Base-by-base conservation (phyloP, 2,797 vertebrate genomes). In the Tarsius wallacei region DNA sequence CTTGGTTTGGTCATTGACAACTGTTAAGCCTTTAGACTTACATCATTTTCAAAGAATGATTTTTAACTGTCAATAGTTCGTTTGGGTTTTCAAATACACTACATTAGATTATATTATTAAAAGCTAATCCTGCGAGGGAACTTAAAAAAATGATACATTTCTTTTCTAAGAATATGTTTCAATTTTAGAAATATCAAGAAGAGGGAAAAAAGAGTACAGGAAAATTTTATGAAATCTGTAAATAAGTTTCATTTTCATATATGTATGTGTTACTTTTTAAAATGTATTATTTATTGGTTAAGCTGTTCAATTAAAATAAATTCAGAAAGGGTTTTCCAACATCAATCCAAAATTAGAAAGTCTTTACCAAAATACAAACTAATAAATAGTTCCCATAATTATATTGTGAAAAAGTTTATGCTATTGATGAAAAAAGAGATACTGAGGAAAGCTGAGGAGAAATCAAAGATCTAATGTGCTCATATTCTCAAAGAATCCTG, bases 341-440 rank as follows among this genome's bases (percentile, higher is more conserved):
- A 61, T 70, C 94, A 98, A 95, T 66, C 96, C 66, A 96, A 96
- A 97, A 97, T 82, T 81, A 84, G 87, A 97, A 90, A 91, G 87
- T 95, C 68, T 97, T 96, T 97, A 95, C 17, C 47, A 91, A 88
- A 95, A 96, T 93, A 97, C 98, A 93, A 97, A 96, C 66, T 36
- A 97, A 90, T 71, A 97, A 81, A 61, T 93, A 11, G 77, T 87
- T 66, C 80, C 64, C 86, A 84, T 82, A 64, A 80, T 49, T 95
- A 53, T 15, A 94, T 97, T 97, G 94, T 74, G 76, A 95, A 97
- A 91, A 96, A 14, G 42, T 8, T 68, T 84, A 94, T 84, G 10
- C 59, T 49, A 59, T 0, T 71, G 57, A 88, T 74, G 61, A 88
- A 97, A 59, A 82, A 96, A 63, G 26, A 36, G 55, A 85, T 71